Evolutionary conservation across 2,888 invertebrate genomes (phyloP).

Genomic region (Eugnorisma glareosa): DNA sequence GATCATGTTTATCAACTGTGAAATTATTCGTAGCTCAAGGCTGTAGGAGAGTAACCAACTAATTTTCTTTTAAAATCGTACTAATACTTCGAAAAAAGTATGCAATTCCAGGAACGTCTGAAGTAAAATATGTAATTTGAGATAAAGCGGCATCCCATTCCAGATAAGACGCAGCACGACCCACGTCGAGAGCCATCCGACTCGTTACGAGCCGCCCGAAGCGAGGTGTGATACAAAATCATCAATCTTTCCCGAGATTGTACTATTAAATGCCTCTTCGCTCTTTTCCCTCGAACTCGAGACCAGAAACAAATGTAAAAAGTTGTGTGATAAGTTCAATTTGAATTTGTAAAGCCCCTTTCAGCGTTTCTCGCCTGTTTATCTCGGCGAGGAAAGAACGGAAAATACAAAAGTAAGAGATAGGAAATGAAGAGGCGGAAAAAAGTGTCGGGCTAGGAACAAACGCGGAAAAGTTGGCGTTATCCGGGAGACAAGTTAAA

Average conservation of each 20-base stretch:
- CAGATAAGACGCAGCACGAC: conserved; percentile 89
- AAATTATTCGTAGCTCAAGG: conserved; percentile 9
- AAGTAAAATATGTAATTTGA: conserved; percentile 91
- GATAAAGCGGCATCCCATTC: conserved; percentile 90
- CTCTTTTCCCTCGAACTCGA: conserved; percentile 89
- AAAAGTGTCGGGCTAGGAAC: conserved; percentile 90
- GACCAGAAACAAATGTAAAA: conserved; percentile 91
- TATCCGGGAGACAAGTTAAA: conserved; percentile 91
- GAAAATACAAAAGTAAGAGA: conserved; percentile 91
- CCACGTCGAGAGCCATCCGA: conserved; percentile 88
- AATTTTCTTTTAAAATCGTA: conserved; percentile 72
- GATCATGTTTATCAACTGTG: conserved; percentile 1
- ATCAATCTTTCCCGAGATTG: conserved; percentile 90
- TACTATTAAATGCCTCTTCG: conserved; percentile 91
- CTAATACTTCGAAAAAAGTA: conserved; percentile 80
- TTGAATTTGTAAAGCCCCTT: conserved; percentile 91
- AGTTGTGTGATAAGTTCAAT: conserved; percentile 91
- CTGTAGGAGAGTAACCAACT: conserved; percentile 56
- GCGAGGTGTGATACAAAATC: conserved; percentile 91
- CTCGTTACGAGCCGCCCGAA: conserved; percentile 90
- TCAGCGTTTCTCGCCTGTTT: conserved; percentile 91
- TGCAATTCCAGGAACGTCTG: conserved; percentile 84
- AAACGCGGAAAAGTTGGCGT: conserved; percentile 90
- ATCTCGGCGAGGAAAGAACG: conserved; percentile 89
- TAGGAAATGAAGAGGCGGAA: conserved; percentile 91